Conservation (phyloP, 2,888 invertebrate genomes). For the Drosophila demipolita region DNA sequence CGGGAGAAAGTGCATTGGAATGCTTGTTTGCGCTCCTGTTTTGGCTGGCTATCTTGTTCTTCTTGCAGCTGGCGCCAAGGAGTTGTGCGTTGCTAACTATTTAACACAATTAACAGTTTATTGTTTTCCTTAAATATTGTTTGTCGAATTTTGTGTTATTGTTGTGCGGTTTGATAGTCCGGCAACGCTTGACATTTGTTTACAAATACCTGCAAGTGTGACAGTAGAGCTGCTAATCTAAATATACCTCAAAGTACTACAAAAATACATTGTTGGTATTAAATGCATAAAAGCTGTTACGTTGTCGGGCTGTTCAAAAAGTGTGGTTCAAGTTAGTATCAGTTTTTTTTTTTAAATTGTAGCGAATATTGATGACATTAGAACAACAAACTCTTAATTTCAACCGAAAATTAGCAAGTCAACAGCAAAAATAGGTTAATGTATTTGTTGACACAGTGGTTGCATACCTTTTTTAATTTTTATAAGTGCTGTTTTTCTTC, state of each 20-base stretch:
- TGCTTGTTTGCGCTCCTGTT: constrained; percentile 38
- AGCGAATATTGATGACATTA: constrained; percentile 16
- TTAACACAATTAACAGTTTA: constrained; percentile 4
- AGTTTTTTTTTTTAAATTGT: constrained; percentile 14
- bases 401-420: too few relatives aligned
- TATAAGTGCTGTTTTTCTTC: constrained; percentile 1
- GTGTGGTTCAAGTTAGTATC: constrained; percentile 10
- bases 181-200: constrained; percentile 49
- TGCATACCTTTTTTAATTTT: constrained; percentile 2
- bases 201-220: constrained; percentile 44
- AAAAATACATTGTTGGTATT: constrained; percentile 19
- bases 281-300: constrained; percentile 28
- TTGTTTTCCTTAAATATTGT: constrained; percentile 6
- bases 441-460: constrained; percentile 5
- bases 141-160: constrained; percentile 8
- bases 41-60: background rate
- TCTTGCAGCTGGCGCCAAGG: constrained; percentile 8
- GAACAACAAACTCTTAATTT: too few relatives aligned
- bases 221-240: background rate
- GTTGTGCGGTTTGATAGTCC: constrained; percentile 3
- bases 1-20: constrained; percentile 76
- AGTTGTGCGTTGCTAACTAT: constrained; percentile 15
- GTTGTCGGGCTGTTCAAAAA: background rate
- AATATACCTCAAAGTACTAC: constrained; percentile 14
- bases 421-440: too few relatives aligned